Evolutionary conservation across 2,797 vertebrate species (phyloP).

Genomic region (Cyclopterus lumpus): DNA sequence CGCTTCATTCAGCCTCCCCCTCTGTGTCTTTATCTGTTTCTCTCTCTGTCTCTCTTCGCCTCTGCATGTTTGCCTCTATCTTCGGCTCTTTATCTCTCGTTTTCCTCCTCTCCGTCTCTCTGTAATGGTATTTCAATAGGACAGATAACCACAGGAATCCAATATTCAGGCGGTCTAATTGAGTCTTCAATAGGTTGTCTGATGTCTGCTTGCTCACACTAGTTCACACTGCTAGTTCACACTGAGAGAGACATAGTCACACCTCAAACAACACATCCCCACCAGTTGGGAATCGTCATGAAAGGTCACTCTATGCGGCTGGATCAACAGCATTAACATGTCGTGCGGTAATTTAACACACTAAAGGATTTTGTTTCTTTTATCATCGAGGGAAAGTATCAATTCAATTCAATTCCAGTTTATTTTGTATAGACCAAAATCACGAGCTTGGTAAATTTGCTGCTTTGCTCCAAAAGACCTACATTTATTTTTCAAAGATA

Average conservation of each 20-base stretch:
- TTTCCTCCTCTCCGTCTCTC: conserved; percentile 55
- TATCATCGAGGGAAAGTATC: conserved; percentile 3
- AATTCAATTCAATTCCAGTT: too few relatives aligned
- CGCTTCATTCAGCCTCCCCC: conserved; percentile 53
- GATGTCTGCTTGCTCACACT: conserved; percentile 66
- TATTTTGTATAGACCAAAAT: too few relatives aligned
- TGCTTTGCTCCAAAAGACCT: not conserved
- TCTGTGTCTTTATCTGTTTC: conserved; percentile 51
- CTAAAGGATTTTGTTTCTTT: conserved; percentile 21
- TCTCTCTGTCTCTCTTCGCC: conserved; percentile 31
- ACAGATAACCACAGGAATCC: conserved; percentile 78
- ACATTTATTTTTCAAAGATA: not conserved
- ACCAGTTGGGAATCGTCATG: conserved; percentile 51
- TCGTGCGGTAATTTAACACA: conserved; percentile 43
- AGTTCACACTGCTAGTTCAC: conserved; percentile 71
- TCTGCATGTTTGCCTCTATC: conserved; percentile 57
- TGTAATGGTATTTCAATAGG: conserved; percentile 75
- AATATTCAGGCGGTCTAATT: conserved; percentile 74
- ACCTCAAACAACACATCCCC: conserved; percentile 52
- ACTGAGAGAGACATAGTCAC: conserved; percentile 58
- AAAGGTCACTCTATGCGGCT: conserved; percentile 60
- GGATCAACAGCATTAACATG: conserved; percentile 34
- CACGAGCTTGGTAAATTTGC: not conserved
- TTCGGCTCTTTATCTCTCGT: conserved; percentile 64
- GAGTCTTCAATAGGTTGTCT: conserved; percentile 78